phyloP scores from a whole-genome alignment of 2,113 vertebrate species.

The Ciconia stormi region DNA sequence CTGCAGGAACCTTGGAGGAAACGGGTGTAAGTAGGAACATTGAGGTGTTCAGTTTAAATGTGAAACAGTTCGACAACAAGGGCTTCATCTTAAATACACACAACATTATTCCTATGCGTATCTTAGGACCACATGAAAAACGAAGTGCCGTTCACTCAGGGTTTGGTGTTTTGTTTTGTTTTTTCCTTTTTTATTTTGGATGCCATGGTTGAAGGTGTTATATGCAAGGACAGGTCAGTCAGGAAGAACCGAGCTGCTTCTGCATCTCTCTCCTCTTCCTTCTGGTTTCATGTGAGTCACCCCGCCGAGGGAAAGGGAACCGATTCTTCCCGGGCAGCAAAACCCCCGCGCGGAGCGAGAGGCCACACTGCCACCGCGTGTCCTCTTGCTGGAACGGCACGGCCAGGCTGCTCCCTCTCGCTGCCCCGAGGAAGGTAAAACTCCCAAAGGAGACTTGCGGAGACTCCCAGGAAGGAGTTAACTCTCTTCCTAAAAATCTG shows the following conservation, averaged over 20 bases:
- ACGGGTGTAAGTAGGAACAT: rapidly evolving
- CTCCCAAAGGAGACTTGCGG: rapidly evolving
- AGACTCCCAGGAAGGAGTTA: rapidly evolving
- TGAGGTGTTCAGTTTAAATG: neutral
- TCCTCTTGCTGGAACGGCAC: neutral
- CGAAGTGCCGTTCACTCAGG: rapidly evolving
- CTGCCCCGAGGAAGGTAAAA: rapidly evolving
- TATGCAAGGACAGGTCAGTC: neutral
- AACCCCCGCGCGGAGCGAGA: neutral
- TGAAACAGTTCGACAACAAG: neutral
- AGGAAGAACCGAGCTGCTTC: neutral
- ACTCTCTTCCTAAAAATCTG: neutral
- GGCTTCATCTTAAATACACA: neutral
- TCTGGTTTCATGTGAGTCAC: rapidly evolving
- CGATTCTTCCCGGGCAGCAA: rapidly evolving
- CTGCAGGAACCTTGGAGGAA: neutral
- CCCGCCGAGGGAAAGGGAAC: rapidly evolving
- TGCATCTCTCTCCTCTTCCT: neutral
- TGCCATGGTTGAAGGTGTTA: neutral
- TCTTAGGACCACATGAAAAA: neutral
- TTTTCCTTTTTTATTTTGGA: neutral
- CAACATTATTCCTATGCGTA: neutral
- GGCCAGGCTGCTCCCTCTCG: rapidly evolving
- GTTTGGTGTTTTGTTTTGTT: rapidly evolving
- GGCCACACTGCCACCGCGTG: conserved; percentile 23